phyloP scores from a whole-genome alignment of 2,113 vertebrate genomes.

The Seriola quinqueradiata region DNA sequence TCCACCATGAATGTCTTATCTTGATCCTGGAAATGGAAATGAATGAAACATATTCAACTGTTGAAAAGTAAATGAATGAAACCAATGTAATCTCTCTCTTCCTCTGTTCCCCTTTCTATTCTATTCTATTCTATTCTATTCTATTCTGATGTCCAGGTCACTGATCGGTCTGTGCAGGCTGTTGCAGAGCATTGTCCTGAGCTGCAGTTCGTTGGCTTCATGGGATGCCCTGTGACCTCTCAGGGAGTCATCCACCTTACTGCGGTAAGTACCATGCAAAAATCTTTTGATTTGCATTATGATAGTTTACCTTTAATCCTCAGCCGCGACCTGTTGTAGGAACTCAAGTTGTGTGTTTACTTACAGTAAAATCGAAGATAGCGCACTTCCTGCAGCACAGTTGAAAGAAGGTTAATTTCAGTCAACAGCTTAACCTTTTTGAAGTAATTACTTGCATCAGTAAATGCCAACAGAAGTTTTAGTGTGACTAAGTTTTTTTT shows the following conservation, averaged over 20 bases:
- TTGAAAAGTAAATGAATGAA: background rate
- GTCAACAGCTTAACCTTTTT: background rate
- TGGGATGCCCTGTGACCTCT: slow-evolving; percentile 98
- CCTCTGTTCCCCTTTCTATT: background rate
- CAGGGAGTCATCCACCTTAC: slow-evolving; percentile 98
- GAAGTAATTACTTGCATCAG: slow-evolving; percentile 40
- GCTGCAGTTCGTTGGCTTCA: slow-evolving; percentile 97
- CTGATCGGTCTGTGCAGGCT: slow-evolving; percentile 93
- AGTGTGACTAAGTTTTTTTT: slow-evolving; percentile 31
- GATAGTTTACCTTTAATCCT: background rate
- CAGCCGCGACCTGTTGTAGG: background rate
- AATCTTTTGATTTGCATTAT: background rate
- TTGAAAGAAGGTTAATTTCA: slow-evolving; percentile 29
- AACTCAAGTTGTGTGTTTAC: background rate
- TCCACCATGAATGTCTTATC: background rate
- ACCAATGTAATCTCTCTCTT: background rate
- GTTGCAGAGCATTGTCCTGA: slow-evolving; percentile 97
- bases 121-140: slow-evolving; percentile 21
- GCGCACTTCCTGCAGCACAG: background rate
- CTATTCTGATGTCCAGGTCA: slow-evolving; percentile 87
- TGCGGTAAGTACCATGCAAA: slow-evolving; percentile 85
- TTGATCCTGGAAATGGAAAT: background rate
- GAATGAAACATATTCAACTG: background rate
- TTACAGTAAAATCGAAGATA: slow-evolving; percentile 2
- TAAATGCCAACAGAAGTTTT: slow-evolving; percentile 52